A percentile compares a stretch with the other conserved stretches of the same genome.
Conservation (phyloP, 2,113 vertebrate species). For the Apteryx owenii region DNA sequence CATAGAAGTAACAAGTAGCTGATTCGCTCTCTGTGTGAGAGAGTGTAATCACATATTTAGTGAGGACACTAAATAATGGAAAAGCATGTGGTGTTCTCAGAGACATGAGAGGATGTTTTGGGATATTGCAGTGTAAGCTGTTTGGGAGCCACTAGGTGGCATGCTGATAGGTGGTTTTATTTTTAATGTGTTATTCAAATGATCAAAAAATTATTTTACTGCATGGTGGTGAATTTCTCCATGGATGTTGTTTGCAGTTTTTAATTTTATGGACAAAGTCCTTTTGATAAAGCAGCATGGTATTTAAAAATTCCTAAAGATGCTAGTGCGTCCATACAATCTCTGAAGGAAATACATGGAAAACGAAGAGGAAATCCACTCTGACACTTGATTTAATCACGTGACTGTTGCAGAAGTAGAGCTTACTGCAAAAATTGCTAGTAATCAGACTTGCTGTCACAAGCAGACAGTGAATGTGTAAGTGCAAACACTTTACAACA, state of each 20-base stretch:
- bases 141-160: not conserved
- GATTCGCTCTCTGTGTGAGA: not conserved
- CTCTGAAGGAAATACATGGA: not conserved
- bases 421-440: slow-evolving; percentile 41
- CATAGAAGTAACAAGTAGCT: not conserved
- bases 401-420: slow-evolving; percentile 18
- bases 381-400: not conserved
- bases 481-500: slow-evolving; percentile 14
- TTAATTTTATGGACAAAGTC: not conserved
- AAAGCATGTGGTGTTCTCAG: not conserved
- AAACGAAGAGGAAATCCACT: not conserved
- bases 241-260: fast-evolving
- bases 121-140: not conserved
- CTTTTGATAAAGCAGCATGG: not conserved
- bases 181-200: not conserved
- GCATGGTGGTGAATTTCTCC: not conserved
- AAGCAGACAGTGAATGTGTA: not conserved
- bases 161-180: not conserved
- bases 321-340: not conserved
- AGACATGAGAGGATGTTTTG: not conserved
- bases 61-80: fast-evolving
- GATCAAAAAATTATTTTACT: not conserved
- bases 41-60: not conserved
- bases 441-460: slow-evolving; percentile 45
- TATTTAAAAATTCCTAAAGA: not conserved